Base-by-base conservation (phyloP, 1,140 invertebrate genomes). In the Pomacea maculata region DNA sequence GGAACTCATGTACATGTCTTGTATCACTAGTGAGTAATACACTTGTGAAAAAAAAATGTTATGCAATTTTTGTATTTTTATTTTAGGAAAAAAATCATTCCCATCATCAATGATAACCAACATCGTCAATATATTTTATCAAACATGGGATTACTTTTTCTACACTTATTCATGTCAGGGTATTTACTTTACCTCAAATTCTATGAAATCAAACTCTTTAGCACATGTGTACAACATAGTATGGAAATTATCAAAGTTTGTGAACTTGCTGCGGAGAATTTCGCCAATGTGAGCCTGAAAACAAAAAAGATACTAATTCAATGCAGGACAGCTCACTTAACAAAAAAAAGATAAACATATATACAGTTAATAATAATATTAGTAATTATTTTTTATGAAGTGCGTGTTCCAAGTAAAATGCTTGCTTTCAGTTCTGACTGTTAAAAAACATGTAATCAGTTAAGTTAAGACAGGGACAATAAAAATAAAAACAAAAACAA, bases 201-300 rank as follows among this genome's bases (percentile, higher is more conserved):
- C 94, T n/a, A 97, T 87, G 87, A 96, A 96, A 85, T 96, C 95
- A 91, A 97, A 97, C 86, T 96, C 96, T 2, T 93, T 92, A 4
- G 95, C 94, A 91, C 96, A 97, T 0, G 95, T 96, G 84, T 97
- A 97, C 17, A 97, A 91, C 86, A 95, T 90, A 0, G 96, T 96
- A 87, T 97, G 95, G 86, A 97, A 97, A 84, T 94, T 95, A 86
- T 94, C 94, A 87, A 94, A 96, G 84, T 93, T 90, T 0, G 93
- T 94, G 68, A 97, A 94, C 90, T 97, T 97, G 2, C 95, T 94
- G 78, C 91, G 92, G 1, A 97, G 90, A 68, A 97, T 93, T 83
- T 96, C 95, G 87, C 94, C 94, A 68, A 97, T 94, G 86, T 97
- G 96, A 54, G 93, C 92, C 92, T 96, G 84, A 12, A 86, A 85